Percentiles rank a stretch among this genome's conserved stretches.
Conservation (phyloP, 2,797 vertebrate species). For the Lagocephalus sceleratus region DNA sequence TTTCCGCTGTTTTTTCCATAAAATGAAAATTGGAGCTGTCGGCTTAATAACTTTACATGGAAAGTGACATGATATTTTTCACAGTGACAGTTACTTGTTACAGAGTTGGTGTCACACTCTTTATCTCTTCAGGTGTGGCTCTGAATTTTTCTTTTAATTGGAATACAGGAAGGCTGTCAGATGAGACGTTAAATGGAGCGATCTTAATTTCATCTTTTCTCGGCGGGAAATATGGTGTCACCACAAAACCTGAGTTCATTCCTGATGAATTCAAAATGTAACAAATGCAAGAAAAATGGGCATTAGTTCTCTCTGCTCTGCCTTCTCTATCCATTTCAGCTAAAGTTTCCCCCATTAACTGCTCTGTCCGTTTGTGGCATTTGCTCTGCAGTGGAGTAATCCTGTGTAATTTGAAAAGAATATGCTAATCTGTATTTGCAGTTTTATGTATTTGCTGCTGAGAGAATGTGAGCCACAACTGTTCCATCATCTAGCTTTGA, state of each 20-base stretch:
- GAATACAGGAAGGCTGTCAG: slow-evolving; percentile 35
- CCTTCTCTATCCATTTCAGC: neutral
- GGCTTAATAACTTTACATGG: slow-evolving; percentile 1
- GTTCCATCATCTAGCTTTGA: slow-evolving; percentile 34
- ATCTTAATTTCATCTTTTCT: slow-evolving; percentile 13
- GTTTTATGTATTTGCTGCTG: too few relatives aligned
- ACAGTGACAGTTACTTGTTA: slow-evolving; percentile 8
- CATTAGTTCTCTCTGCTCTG: neutral
- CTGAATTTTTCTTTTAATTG: slow-evolving; percentile 34
- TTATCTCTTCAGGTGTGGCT: slow-evolving; percentile 37
- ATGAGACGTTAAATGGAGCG: slow-evolving; percentile 20
- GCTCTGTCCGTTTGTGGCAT: neutral
- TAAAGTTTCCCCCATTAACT: neutral
- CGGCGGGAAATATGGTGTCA: slow-evolving; percentile 7
- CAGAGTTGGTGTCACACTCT: slow-evolving; percentile 9
- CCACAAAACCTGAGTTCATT: neutral
- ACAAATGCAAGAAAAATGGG: too few relatives aligned
- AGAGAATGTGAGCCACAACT: slow-evolving; percentile 33
- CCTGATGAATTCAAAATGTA: neutral
- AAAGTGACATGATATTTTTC: slow-evolving; percentile 11
- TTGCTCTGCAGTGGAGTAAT: neutral
- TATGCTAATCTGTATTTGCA: too few relatives aligned
- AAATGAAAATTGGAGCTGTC: slow-evolving; percentile 10
- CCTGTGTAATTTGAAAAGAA: neutral
- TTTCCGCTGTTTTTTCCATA: slow-evolving; percentile 23